Base-by-base conservation (phyloP, 92 coral and sea anemone species). In the Umimayanthus chanpuru region DNA sequence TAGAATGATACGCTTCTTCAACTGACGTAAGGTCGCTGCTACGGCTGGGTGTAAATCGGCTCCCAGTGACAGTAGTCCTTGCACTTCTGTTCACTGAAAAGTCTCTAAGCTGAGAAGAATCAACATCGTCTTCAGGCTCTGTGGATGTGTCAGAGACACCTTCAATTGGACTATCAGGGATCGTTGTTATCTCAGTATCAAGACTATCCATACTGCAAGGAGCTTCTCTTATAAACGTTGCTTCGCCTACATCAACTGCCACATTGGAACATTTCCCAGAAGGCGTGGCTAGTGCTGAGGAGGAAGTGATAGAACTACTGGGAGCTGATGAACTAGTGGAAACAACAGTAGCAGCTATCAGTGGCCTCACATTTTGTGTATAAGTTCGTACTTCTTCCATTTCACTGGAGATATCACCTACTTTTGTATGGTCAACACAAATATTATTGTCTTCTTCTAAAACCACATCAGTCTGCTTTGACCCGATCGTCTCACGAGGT, bases 101-200 rank as follows among this genome's bases (percentile, higher is more conserved):
- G 25, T 83, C 87, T 16, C 23, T 44, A 25, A 39, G 47, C 11
- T 5, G 66, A 28, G 77, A 61, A 7, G 74, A 44, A 18, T 16
- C 2, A 18, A 41, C 66, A 44, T 83, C 87, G 14, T 71, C 77
- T 30, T 71, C 78, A 9, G 87, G 44, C 26, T 28, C 66, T 9
- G 76, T 41, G 36, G 20, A 11, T 53, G 58, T 53, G 11, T 53
- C 58, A 12, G 36, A 44, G 61, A 0, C 20, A 23, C 64, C 43
- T 25, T 83, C 87, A 39, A 83, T n/a, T 15, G 87, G 87, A 70
- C 87, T 83, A 53, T 83, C 87, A 7, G 87, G 87, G 38, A 83
- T 83, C 66, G 64, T 83, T 26, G 87, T 83, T 18, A 83, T 43
- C 44, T 75, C 79, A 39, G 14, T n/a, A 75, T 75, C 47, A 75